These are phyloP conservation scores for Hippopotamyrus pictus DNA, from an alignment of 2,797 vertebrate species.

Conservation along the genomic window DNA sequence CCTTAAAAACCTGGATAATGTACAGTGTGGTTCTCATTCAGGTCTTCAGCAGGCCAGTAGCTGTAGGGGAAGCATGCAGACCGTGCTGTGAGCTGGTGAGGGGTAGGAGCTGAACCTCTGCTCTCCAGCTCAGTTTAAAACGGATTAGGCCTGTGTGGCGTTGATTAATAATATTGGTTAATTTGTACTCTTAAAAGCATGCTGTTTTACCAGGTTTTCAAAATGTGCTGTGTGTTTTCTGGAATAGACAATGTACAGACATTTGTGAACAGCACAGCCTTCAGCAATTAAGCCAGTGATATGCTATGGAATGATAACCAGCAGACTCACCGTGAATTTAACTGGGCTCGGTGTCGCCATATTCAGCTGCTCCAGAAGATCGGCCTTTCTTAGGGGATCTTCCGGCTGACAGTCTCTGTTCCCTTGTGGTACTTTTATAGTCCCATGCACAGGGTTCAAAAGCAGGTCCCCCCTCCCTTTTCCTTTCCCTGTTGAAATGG, in stretches of 20 bases:
- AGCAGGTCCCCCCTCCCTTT: not conserved
- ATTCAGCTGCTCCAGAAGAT: not conserved
- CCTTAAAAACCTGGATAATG: not conserved
- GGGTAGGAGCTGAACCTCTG: not conserved
- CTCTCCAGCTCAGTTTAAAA: not conserved
- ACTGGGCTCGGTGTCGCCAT: not conserved
- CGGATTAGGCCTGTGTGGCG: not conserved
- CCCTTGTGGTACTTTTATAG: slow-evolving; percentile 5
- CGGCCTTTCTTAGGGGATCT: not conserved
- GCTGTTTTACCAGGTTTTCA: not conserved
- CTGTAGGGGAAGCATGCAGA: not conserved
- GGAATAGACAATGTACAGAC: not conserved
- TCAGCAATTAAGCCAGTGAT: not conserved
- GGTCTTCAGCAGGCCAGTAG: not conserved
- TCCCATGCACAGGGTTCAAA: slow-evolving; percentile 8
- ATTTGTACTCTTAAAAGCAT: not conserved
- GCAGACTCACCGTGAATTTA: not conserved
- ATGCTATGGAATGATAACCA: not conserved
- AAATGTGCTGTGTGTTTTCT: not conserved
- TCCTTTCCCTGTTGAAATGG: not conserved
- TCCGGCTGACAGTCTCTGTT: not conserved
- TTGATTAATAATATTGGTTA: not conserved
- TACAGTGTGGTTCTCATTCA: not conserved
- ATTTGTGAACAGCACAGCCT: not conserved
- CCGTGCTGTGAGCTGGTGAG: not conserved